Percentiles rank a stretch among this genome's conserved stretches.
Evolutionary conservation across 2,888 invertebrate genomes (phyloP).

Genomic region (Watsonalla binaria): DNA sequence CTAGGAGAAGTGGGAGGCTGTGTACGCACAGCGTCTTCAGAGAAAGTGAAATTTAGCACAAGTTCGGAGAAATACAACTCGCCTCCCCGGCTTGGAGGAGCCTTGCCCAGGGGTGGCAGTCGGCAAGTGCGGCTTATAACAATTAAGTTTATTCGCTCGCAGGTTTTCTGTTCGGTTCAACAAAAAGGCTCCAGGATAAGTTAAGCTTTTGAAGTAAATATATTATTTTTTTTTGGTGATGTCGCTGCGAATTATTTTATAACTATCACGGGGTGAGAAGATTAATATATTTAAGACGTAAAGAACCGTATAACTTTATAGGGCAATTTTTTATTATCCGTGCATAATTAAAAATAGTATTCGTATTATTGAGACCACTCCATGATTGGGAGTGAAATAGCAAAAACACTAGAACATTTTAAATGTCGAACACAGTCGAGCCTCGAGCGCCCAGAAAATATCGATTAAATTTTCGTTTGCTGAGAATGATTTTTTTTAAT

Average conservation of each 20-base stretch:
- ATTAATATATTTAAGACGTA: too few relatives aligned
- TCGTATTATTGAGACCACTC: too few relatives aligned
- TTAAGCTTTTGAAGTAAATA: constrained; percentile 27
- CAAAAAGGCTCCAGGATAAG: constrained; percentile 32
- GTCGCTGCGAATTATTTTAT: constrained; percentile 3
- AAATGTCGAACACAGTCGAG: too few relatives aligned
- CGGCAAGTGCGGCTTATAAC: constrained; percentile 72
- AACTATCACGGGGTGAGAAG: too few relatives aligned
- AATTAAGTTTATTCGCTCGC: constrained; percentile 75
- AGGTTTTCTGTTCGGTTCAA: constrained; percentile 58
- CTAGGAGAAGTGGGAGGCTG: constrained; percentile 60
- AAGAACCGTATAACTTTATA: too few relatives aligned
- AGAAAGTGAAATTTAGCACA: constrained; percentile 79
- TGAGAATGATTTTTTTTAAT: neutral
- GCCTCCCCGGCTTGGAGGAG: constrained; percentile 38
- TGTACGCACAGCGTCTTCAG: constrained; percentile 75
- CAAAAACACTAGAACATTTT: too few relatives aligned
- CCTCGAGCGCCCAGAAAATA: too few relatives aligned
- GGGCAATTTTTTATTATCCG: too few relatives aligned
- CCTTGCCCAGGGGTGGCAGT: constrained; percentile 52
- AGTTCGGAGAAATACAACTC: constrained; percentile 76
- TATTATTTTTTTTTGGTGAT: constrained; percentile 17
- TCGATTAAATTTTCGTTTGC: too few relatives aligned
- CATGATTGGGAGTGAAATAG: too few relatives aligned
- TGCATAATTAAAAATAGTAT: too few relatives aligned